phyloP scores from a whole-genome alignment of 2,797 vertebrate genomes.

The Oreochromis grahami region DNA sequence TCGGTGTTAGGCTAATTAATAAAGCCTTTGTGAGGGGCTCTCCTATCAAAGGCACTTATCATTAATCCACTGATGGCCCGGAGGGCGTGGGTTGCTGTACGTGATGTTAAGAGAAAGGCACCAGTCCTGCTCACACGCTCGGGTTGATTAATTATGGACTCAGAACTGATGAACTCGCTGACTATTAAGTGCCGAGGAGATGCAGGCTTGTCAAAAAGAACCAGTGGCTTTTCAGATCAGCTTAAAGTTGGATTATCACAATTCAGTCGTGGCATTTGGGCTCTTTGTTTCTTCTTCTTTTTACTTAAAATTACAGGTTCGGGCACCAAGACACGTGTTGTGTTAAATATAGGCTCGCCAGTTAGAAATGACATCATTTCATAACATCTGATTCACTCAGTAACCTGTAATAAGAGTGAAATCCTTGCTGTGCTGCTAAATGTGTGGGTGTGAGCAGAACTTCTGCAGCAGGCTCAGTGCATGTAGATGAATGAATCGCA shows the following conservation, averaged over 20 bases:
- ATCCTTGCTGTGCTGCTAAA: conserved; percentile 15
- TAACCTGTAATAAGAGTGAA: conserved; percentile 36
- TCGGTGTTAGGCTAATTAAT: conserved; percentile 44
- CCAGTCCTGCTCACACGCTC: conserved; percentile 39
- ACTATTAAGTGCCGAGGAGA: background rate
- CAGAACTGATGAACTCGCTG: conserved; percentile 24
- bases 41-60: conserved; percentile 43
- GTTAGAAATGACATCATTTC: background rate
- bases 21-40: conserved; percentile 37
- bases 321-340: background rate
- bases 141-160: conserved; percentile 49
- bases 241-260: background rate
- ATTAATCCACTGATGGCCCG: conserved; percentile 55
- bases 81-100: conserved; percentile 59
- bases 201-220: background rate
- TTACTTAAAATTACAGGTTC: background rate
- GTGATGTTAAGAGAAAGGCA: conserved; percentile 43
- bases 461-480: conserved; percentile 47
- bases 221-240: background rate
- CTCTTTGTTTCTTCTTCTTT: background rate
- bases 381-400: background rate
- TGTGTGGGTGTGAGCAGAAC: conserved; percentile 55
- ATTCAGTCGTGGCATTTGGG: background rate
- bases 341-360: background rate
- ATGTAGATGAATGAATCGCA: conserved; percentile 66